These are phyloP conservation scores for Plestiodon gilberti DNA, from an alignment of 2,113 vertebrate genomes.

Conservation along the genomic window DNA sequence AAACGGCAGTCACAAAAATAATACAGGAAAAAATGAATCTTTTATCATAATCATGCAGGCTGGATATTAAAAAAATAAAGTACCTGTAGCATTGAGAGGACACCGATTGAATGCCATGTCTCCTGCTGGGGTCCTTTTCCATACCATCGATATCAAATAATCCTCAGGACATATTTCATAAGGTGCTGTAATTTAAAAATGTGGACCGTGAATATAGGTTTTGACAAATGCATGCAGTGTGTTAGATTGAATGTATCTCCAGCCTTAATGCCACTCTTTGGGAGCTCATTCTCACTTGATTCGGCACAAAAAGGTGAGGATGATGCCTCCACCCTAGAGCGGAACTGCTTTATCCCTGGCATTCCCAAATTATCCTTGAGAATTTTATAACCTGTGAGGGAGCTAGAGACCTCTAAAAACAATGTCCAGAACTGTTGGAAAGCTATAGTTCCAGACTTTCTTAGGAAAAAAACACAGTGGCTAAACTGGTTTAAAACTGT, in stretches of 20 bases:
- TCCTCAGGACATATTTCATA: conserved; percentile 99
- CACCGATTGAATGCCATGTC: conserved; percentile 97
- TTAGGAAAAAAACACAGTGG: not conserved
- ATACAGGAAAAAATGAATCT: not conserved
- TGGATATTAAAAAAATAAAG: not conserved
- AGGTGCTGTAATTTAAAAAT: conserved; percentile 84
- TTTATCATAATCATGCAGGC: not conserved
- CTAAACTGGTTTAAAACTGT: not conserved
- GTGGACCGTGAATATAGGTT: conserved; percentile 44
- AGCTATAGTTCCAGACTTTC: not conserved
- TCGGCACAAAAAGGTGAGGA: conserved; percentile 8
- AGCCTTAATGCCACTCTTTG: not conserved
- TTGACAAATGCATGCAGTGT: not conserved
- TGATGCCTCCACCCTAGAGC: not conserved
- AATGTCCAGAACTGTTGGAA: no score
- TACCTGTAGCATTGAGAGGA: conserved; percentile 97
- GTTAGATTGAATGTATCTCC: conserved; percentile 31
- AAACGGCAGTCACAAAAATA: not conserved
- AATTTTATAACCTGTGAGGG: not conserved
- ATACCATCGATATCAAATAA: conserved; percentile 95
- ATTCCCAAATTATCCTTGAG: not conserved
- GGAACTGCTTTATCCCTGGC: not conserved
- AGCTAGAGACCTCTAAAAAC: not conserved
- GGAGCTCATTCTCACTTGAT: conserved; percentile 29
- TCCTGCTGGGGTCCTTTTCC: conserved; percentile 97